Percentiles rank a stretch among this genome's conserved stretches.
Evolutionary conservation across 2,888 invertebrate genomes (phyloP).

Genomic region (Tholera decimalis): DNA sequence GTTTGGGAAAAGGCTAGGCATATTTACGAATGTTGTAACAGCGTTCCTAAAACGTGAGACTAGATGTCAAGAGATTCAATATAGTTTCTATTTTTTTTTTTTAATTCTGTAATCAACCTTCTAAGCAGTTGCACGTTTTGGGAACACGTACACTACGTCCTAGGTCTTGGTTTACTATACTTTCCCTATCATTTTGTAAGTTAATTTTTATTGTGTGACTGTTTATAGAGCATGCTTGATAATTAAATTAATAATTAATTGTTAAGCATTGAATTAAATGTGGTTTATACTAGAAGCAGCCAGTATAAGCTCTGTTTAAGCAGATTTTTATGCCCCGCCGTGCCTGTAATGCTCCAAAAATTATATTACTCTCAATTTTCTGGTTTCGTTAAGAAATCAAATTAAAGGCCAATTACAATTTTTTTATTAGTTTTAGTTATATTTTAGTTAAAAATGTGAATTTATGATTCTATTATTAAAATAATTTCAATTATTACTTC

Average conservation of each 20-base stretch:
- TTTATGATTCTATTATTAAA: conserved; percentile 35
- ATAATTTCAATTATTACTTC: conserved; percentile 16
- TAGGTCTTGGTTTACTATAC: not conserved
- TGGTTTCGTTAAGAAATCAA: conserved; percentile 1
- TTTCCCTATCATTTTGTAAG: not conserved
- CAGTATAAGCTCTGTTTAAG: conserved; percentile 11
- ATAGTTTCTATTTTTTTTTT: conserved; percentile 1
- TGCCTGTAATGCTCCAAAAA: conserved; percentile 2
- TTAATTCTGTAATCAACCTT: not conserved
- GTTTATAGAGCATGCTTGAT: not conserved
- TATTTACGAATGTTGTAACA: not conserved
- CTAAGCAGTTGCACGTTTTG: not conserved
- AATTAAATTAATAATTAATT: conserved; percentile 1
- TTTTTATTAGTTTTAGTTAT: conserved; percentile 2
- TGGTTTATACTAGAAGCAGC: conserved; percentile 17
- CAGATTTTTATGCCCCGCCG: not conserved
- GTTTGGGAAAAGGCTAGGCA: no score
- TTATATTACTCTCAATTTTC: not conserved
- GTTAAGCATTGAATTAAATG: not conserved
- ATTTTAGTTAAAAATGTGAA: conserved; percentile 34
- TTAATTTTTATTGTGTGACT: not conserved
- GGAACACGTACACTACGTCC: not conserved
- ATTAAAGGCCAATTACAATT: no score
- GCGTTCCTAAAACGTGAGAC: not conserved
- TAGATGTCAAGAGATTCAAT: not conserved